Base-by-base conservation (phyloP, 2,797 vertebrate species). In the Eospalax fontanierii region DNA sequence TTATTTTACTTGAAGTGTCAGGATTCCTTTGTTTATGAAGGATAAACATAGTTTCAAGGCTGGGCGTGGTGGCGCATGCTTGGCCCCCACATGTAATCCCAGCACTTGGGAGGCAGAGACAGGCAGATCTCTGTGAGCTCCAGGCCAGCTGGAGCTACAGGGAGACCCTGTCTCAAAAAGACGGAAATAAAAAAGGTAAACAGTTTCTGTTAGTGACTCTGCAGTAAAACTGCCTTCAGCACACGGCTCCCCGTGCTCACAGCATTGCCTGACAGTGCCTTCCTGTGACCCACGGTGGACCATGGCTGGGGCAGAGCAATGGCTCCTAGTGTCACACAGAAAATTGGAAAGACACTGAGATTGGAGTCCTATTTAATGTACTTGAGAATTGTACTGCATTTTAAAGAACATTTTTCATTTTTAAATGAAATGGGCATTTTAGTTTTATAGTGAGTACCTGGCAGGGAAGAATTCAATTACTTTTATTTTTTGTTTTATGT, bases 1-100 rank as follows among this genome's bases (percentile, higher is more conserved):
- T 71, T 83, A 2, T 66, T 95, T 81, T 85, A 33, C 92, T 79
- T 76, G 26, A 91, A 65, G 68, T n/a, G 16, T 33, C 28, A 46
- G 28, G 1, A 33, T 73, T 9, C 5, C 16, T 89, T 93, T 61
- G 24, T 82, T 87, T 12, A n/a, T 76, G 26, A 46, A 63, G 19
- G 38, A 30, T 46, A 11, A 46, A 11, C 46, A 46, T 46, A 46
- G n/a, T n/a, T n/a, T n/a, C n/a, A n/a, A n/a, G n/a, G n/a, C n/a
- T n/a, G n/a, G n/a, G n/a, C n/a, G n/a, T n/a, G n/a, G n/a, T n/a
- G n/a, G n/a, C n/a, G n/a, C n/a, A n/a, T n/a, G n/a, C n/a, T n/a
- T n/a, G n/a, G n/a, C n/a, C n/a, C n/a, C n/a, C n/a, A n/a, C n/a
- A n/a, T n/a, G n/a, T n/a, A n/a, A n/a, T n/a, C n/a, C n/a, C n/a